These are phyloP conservation scores for Rugalucina vietnamica DNA, from an alignment of 2,888 invertebrate genomes.

Conservation along the genomic window DNA sequence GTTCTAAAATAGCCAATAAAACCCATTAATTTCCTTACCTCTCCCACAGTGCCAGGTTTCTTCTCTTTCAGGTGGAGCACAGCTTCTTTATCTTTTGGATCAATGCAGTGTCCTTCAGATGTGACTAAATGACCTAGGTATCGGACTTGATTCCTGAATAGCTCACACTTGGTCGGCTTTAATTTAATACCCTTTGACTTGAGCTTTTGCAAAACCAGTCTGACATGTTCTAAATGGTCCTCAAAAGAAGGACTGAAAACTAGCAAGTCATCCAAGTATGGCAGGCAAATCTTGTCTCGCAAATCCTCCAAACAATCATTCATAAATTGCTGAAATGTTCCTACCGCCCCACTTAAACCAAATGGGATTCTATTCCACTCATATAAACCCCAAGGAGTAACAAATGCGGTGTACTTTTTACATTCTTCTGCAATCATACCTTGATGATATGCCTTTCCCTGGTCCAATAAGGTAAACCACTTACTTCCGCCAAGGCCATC, in stretches of 20 bases:
- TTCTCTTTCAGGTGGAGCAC: conserved; percentile 15
- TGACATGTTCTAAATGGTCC: conserved; percentile 51
- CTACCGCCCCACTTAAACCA: conserved; percentile 12
- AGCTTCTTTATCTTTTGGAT: conserved; percentile 34
- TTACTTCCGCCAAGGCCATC: background rate
- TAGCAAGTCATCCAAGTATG: conserved; percentile 46
- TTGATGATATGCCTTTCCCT: conserved; percentile 54
- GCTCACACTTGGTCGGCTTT: conserved; percentile 52
- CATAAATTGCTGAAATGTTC: conserved; percentile 9
- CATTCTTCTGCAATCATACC: conserved; percentile 35
- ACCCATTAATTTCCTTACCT: background rate
- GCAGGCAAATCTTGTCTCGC: conserved; percentile 30
- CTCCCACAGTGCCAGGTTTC: background rate
- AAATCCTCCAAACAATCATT: conserved; percentile 22
- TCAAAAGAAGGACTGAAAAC: conserved; percentile 34
- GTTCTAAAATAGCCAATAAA: background rate
- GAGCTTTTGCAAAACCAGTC: conserved; percentile 45
- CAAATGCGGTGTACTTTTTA: conserved; percentile 29
- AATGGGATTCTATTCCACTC: conserved; percentile 47
- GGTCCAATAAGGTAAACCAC: background rate
- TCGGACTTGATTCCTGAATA: conserved; percentile 50
- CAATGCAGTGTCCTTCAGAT: conserved; percentile 30
- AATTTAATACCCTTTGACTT: conserved; percentile 50
- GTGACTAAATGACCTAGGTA: conserved; percentile 55
- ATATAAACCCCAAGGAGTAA: conserved; percentile 50